Evolutionary conservation across 92 coral and sea anemone genomes (phyloP).

Genomic region (Micromussa lordhowensis): DNA sequence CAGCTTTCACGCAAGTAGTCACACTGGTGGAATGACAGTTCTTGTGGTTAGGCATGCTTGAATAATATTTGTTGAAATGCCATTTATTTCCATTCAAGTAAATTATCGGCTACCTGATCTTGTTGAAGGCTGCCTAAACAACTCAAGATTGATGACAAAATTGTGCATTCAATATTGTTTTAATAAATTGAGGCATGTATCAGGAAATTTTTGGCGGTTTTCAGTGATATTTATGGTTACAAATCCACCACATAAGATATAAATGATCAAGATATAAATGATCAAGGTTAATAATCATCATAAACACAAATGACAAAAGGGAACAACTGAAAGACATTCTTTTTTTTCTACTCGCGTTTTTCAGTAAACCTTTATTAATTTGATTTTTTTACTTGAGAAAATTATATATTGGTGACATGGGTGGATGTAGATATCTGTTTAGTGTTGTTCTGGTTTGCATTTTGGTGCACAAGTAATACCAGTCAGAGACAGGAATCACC

Average conservation of each 20-base stretch:
- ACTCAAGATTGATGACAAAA: neutral
- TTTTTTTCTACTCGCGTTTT: too few relatives aligned
- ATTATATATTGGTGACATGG: neutral
- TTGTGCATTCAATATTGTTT: neutral
- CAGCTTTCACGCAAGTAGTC: conserved; percentile 36
- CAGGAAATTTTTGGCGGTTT: neutral
- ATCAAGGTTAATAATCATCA: too few relatives aligned
- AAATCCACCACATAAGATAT: too few relatives aligned
- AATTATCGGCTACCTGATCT: neutral
- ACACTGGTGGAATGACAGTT: neutral
- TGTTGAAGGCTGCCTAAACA: neutral
- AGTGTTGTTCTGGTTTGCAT: neutral
- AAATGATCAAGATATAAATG: too few relatives aligned
- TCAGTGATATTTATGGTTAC: neutral
- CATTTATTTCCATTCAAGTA: too few relatives aligned
- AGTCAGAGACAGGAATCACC: neutral
- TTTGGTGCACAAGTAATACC: neutral
- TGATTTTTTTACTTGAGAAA: neutral
- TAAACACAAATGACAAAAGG: too few relatives aligned
- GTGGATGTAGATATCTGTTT: neutral
- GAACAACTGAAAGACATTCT: too few relatives aligned
- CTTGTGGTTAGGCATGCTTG: neutral
- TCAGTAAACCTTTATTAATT: too few relatives aligned
- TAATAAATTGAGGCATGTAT: neutral
- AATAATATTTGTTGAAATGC: too few relatives aligned